These are phyloP conservation scores for Dione vanillae DNA, from an alignment of 2,888 invertebrate genomes.

Conservation along the genomic window DNA sequence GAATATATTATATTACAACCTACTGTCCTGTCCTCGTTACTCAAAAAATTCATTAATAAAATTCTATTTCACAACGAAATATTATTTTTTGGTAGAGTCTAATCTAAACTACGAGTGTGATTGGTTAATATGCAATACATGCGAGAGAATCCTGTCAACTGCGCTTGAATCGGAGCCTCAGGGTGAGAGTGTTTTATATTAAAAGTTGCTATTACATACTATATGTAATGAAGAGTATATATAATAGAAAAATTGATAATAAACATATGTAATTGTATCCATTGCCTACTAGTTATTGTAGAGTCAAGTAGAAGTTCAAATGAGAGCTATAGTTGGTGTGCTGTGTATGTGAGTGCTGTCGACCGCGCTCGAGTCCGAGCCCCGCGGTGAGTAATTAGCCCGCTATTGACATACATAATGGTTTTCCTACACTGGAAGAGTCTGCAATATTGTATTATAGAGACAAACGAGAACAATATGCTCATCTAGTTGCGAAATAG, in stretches of 20 bases:
- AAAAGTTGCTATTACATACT: not conserved
- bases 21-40: not conserved
- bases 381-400: slow-evolving; percentile 60
- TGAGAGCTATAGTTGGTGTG: slow-evolving; percentile 75
- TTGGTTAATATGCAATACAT: slow-evolving; percentile 73
- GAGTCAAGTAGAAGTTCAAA: slow-evolving; percentile 44
- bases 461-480: slow-evolving; percentile 29
- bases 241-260: not conserved
- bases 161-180: slow-evolving; percentile 71
- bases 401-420: slow-evolving; percentile 38
- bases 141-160: slow-evolving; percentile 74
- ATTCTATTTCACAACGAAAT: not conserved
- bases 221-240: not conserved
- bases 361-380: slow-evolving; percentile 71
- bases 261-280: slow-evolving; percentile 14
- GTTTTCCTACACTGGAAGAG: slow-evolving; percentile 29
- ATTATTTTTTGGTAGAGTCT: slow-evolving; percentile 16
- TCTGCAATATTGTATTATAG: slow-evolving; percentile 36
- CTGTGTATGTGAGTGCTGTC: slow-evolving; percentile 69
- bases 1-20: no score
- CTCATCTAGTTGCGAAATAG: slow-evolving; percentile 22
- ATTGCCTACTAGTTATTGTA: slow-evolving; percentile 23
- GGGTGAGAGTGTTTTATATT: slow-evolving; percentile 55
- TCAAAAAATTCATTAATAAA: not conserved
- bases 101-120: slow-evolving; percentile 65